Evolutionary conservation across 2,113 vertebrate species (phyloP), one percentile per base, ranked within the genome.

Genomic region (Asarcornis scutulata): DNA sequence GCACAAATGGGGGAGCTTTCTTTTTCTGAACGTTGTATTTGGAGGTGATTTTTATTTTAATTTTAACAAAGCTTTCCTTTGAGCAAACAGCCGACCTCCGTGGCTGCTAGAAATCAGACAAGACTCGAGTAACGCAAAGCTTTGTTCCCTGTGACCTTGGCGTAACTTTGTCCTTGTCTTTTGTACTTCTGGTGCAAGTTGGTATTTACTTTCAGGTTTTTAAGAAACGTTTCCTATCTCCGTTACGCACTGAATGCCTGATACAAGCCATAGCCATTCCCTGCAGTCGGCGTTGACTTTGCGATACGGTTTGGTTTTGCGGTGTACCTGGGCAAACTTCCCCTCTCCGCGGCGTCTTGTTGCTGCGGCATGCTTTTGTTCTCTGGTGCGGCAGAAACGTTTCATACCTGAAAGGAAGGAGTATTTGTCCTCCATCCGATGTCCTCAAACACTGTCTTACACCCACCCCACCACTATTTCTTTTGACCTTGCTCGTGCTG

Each of bases 261-360:
- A 94, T 91, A 95, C 42, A 31, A 86, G 89, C 92, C 78, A 53
- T 93, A 83, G 96, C 97, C 93, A 76, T 97, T 98, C 94, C 96
- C 98, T 97, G 90, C 95, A 69, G 75, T 31, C 83, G 58, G 17
- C 97, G 88, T 99, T 99, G 98, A 98, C 99, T 98, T 98, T 98
- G 98, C 18, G 97, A 98, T 98, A 97, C 90, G 97, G 46, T 98
- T 98, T 96, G 92, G 96, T 97, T 95, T 93, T 32, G 48, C 67
- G 7, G 71, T 11, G 96, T 93, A 97, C 96, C 84, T 98, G 98
- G 98, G 93, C 97, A 98, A 98, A 96, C 96, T 93, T 88, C 81
- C 95, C 91, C 96, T 76, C 89, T 91, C 76, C 44, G 63, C 81
- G 97, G 96, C 53, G 73, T 93, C 95, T 96, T 92, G 5, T 81